Evolutionary conservation across 1,140 invertebrate genomes (phyloP).

Genomic region (Bombus sibiricus): DNA sequence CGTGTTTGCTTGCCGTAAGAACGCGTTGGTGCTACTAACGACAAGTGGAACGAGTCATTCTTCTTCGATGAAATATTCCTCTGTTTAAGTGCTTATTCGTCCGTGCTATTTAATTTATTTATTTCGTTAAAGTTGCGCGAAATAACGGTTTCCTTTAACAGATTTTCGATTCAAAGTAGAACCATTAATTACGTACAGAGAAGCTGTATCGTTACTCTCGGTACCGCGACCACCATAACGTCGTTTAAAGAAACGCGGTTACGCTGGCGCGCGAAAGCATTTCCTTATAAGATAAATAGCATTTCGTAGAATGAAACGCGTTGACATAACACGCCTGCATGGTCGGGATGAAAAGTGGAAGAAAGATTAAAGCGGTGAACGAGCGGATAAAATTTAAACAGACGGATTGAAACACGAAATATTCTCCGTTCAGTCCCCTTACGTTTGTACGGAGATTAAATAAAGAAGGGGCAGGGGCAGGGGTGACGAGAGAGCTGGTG

Average conservation of each 20-base stretch:
- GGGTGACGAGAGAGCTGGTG: neutral
- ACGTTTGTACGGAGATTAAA: slow-evolving; percentile 26
- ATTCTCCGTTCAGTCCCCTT: neutral
- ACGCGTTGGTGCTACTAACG: neutral
- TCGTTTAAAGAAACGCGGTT: neutral
- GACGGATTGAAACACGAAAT: slow-evolving; percentile 17
- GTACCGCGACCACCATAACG: neutral
- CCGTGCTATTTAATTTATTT: neutral
- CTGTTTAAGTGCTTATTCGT: neutral
- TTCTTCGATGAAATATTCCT: neutral
- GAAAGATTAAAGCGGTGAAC: slow-evolving; percentile 24
- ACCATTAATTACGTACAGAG: neutral
- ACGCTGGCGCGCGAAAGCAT: neutral
- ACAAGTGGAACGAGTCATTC: too few relatives aligned
- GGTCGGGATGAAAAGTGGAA: neutral
- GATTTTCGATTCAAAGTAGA: neutral
- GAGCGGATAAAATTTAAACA: slow-evolving; percentile 5
- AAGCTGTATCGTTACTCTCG: neutral
- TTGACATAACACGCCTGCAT: neutral
- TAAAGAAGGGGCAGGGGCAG: neutral
- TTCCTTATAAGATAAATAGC: neutral
- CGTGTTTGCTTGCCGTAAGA: neutral
- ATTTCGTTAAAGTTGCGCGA: neutral
- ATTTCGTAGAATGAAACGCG: neutral
- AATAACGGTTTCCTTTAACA: neutral